Conservation (phyloP, 1,140 invertebrate species). For the Drosophila insularis region DNA sequence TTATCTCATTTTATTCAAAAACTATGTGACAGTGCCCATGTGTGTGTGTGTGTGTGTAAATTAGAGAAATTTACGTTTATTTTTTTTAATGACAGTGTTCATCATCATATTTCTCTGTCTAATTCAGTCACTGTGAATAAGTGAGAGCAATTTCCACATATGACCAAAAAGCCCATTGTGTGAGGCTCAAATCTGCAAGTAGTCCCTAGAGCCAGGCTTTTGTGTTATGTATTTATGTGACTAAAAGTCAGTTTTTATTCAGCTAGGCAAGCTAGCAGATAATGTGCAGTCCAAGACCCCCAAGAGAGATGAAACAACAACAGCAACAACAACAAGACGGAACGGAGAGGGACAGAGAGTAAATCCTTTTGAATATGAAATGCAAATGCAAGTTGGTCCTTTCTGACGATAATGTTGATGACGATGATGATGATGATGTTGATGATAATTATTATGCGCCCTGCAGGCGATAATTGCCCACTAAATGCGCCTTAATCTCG, state of each 20-base stretch:
- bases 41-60: slow-evolving; percentile 58
- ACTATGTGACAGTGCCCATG: slow-evolving; percentile 15
- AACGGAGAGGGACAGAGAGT: not conserved
- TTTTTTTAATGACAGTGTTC: slow-evolving; percentile 75
- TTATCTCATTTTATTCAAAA: slow-evolving; percentile 10
- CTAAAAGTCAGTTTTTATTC: slow-evolving; percentile 17
- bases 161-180: slow-evolving; percentile 57
- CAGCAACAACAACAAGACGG: too few species aligned
- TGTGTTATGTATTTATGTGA: slow-evolving; percentile 69
- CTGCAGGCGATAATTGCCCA: slow-evolving; percentile 79
- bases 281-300: slow-evolving; percentile 47
- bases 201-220: not conserved
- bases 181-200: slow-evolving; percentile 13
- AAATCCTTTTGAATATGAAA: slow-evolving; percentile 72
- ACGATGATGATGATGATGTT: slow-evolving; percentile 31
- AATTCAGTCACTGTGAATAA: slow-evolving; percentile 37
- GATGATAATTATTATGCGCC: slow-evolving; percentile 69
- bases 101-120: slow-evolving; percentile 27
- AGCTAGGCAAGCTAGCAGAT: slow-evolving; percentile 50
- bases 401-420: slow-evolving; percentile 24
- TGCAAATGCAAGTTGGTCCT: slow-evolving; percentile 70
- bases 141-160: slow-evolving; percentile 27
- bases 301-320: slow-evolving; percentile 1
- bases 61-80: slow-evolving; percentile 79
- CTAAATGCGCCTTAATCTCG: slow-evolving; percentile 67